phyloP scores from a whole-genome alignment of 2,113 vertebrate species.

The Connochaetes taurinus region DNA sequence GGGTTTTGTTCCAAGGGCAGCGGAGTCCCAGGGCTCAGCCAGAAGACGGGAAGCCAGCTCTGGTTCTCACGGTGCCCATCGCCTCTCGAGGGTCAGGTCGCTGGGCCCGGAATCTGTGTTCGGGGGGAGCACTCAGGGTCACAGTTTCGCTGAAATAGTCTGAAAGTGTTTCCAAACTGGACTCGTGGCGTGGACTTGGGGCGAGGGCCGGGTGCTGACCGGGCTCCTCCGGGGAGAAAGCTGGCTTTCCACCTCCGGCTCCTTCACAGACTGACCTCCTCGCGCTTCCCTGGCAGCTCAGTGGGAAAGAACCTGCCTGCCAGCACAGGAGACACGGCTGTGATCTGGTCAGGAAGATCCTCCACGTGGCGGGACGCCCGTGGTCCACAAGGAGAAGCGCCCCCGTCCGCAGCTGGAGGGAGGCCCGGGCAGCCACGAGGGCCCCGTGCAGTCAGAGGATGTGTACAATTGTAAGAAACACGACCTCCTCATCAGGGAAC shows the following conservation, averaged over 20 bases:
- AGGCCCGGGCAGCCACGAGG: neutral
- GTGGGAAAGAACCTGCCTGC: neutral
- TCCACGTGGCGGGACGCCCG: fast-evolving
- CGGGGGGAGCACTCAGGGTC: neutral
- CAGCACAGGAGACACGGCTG: neutral
- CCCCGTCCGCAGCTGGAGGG: neutral
- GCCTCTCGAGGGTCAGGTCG: neutral
- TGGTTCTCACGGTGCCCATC: neutral
- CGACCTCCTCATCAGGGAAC: neutral
- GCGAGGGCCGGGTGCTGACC: neutral
- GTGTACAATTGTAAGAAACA: neutral
- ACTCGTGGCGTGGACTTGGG: neutral
- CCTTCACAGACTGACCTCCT: neutral
- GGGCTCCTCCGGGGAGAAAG: neutral
- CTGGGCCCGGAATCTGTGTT: neutral
- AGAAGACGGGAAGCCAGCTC: neutral
- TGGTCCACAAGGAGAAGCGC: neutral
- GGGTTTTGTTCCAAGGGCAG: neutral
- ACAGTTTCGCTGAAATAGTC: neutral
- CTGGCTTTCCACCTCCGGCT: neutral
- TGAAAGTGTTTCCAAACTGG: neutral
- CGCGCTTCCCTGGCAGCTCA: neutral
- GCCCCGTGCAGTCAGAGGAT: neutral
- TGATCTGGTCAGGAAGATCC: neutral
- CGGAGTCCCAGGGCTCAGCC: neutral